Base-by-base conservation (phyloP, 2,113 vertebrate species). In the Zosterops borbonicus region DNA sequence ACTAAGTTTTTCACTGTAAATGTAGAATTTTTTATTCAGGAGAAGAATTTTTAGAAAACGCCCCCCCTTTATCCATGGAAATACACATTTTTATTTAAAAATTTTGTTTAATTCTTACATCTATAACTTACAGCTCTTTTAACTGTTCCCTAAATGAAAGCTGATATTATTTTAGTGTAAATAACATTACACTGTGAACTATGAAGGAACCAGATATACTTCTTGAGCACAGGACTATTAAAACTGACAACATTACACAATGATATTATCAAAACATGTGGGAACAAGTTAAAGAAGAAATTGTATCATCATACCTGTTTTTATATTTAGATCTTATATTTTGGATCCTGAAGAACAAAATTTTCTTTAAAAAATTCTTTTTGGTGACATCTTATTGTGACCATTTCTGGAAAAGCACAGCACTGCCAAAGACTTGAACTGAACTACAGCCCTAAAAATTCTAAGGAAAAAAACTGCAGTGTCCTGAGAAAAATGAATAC, bases 51-150 rank as follows among this genome's bases (percentile, higher is more conserved):
- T 84, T 50, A 74, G 39, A 89, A 47, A 4, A 37, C 37, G 9
- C 9, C 0, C 0, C 4, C 1, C 0, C 4, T 46, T 12, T 49
- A 65, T 28, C 16, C 17, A 42, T 4, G 76, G 17, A 63, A 85
- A 79, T 64, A n/a, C 0, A 39, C 1, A 29, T 14, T 63, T 62
- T 92, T 63, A 37, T 52, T 73, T 95, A 58, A 41, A 50, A 1
- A 27, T 49, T 76, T 59, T 65, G 8, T 73, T 39, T 10, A n/a
- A 33, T 86, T 80, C 28, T 69, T 62, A 63, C 64, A 83, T 69
- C 8, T 58, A 27, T 80, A 24, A 73, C 12, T 21, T 90, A 44
- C 21, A 76, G 4, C 2, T 60, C 31, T 74, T 79, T 83, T 59
- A 90, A 58, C 8, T 67, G 16, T 46, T 63, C 33, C n/a, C 55